Evolutionary conservation across 2,113 vertebrate genomes (phyloP), one percentile per base, ranked within the genome.

Genomic region (Phylloscopus trochiloides): DNA sequence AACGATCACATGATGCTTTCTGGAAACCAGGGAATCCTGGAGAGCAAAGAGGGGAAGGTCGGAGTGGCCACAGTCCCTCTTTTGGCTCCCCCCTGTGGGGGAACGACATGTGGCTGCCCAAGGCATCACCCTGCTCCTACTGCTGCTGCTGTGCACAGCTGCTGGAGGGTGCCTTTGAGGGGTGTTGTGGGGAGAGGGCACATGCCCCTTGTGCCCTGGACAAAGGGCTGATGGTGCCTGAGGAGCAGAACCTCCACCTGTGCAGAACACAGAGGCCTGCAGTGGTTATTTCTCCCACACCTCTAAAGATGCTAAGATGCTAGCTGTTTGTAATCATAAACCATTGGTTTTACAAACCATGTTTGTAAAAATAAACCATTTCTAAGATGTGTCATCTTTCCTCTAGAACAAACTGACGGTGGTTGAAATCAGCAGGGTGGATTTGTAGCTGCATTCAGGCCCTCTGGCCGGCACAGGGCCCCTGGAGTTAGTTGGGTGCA

Each of bases 61-160:
- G 59, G 25, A 31, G 8, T 42, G 40, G 62, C 29, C 3, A 0
- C 22, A 71, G 36, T 75, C 5, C 26, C 9, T 61, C 13, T n/a
- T 72, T n/a, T 2, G 2, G 29, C n/a, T 80, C 21, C 19, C 29
- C 10, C 10, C 17, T 52, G 38, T 40, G 26, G 26, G 26, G 31
- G 34, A 36, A 32, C 34, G 34, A 31, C 43, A 43, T 8, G 43
- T 24, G 48, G 42, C 61, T 79, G 54, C 48, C 40, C 50, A 58
- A 20, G 48, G n/a, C 21, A 62, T 25, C 2, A 2, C 26, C 17
- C 5, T 9, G 14, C 29, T 78, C 20, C 42, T 6, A 0, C 3
- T 43, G 38, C n/a, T 13, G 24, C 38, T 15, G 51, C 52, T 26
- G 12, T 10, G 10, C 32, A 6, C 5, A 45, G 68, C n/a, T 73